Conservation (phyloP, 2,113 vertebrate species). For the Gobio gobio region DNA sequence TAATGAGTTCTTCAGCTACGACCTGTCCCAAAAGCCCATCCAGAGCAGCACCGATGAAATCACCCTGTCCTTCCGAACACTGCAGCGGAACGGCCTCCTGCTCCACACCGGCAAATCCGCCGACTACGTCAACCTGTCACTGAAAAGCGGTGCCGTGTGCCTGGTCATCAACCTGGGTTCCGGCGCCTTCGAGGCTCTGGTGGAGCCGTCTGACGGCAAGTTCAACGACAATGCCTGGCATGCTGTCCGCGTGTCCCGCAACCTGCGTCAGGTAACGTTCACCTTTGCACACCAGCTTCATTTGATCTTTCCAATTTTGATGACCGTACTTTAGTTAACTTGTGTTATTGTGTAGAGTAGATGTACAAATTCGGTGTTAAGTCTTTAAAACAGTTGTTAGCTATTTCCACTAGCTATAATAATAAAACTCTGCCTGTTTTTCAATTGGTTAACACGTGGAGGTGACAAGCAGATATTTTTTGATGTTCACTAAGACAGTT, state of each 20-base stretch:
- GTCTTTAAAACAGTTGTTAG: not conserved
- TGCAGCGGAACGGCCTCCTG: slow-evolving; percentile 92
- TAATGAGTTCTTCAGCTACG: slow-evolving; percentile 97
- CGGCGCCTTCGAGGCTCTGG: slow-evolving; percentile 92
- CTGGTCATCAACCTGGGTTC: slow-evolving; percentile 97
- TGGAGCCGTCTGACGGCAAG: slow-evolving; percentile 91
- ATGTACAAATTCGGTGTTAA: not conserved
- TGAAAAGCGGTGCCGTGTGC: slow-evolving; percentile 91
- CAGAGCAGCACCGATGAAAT: slow-evolving; percentile 98
- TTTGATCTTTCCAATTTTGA: not conserved
- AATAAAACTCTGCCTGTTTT: not conserved
- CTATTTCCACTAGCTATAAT: not conserved
- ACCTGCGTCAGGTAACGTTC: slow-evolving; percentile 90
- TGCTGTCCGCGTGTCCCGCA: slow-evolving; percentile 89
- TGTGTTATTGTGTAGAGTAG: not conserved
- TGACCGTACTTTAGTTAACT: not conserved
- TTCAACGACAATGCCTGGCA: slow-evolving; percentile 95
- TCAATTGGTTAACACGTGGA: not conserved
- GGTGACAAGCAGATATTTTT: not conserved
- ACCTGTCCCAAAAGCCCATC: slow-evolving; percentile 93
- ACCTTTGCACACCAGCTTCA: not conserved
- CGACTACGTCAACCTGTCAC: slow-evolving; percentile 94
- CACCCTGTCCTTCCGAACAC: slow-evolving; percentile 91
- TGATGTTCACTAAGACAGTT: not conserved
- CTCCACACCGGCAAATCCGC: slow-evolving; percentile 93